These are phyloP conservation scores for Bombylius discolor DNA, from an alignment of 2,888 invertebrate genomes.

Conservation along the genomic window DNA sequence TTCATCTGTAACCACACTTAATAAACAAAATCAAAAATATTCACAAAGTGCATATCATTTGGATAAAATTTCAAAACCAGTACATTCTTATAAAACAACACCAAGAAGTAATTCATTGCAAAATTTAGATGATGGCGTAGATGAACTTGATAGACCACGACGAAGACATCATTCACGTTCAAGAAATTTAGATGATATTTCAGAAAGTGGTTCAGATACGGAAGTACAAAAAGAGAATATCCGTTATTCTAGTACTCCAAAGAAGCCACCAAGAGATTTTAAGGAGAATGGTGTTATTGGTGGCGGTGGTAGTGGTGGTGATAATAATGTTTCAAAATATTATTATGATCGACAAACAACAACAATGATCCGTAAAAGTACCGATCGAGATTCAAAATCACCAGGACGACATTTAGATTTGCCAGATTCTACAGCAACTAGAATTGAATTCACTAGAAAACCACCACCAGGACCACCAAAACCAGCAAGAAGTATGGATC, in stretches of 20 bases:
- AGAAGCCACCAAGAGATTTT: slow-evolving; percentile 5
- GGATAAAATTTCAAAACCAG: slow-evolving; percentile 23
- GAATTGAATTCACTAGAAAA: slow-evolving; percentile 14
- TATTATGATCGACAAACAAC: slow-evolving; percentile 6
- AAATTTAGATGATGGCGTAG: slow-evolving; percentile 27
- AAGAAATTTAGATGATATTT: slow-evolving; percentile 37
- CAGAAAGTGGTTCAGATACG: slow-evolving; percentile 36
- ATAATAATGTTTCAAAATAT: not conserved
- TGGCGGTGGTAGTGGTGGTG: not conserved
- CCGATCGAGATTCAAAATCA: slow-evolving; percentile 13
- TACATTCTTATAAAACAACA: slow-evolving; percentile 19
- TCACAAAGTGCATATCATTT: slow-evolving; percentile 35
- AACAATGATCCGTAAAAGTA: slow-evolving; percentile 3
- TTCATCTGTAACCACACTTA: slow-evolving; percentile 18
- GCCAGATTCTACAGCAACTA: slow-evolving; percentile 9
- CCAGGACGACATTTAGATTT: slow-evolving; percentile 12
- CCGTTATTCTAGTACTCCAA: slow-evolving; percentile 4
- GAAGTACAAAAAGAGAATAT: slow-evolving; percentile 26
- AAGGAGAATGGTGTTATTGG: not conserved
- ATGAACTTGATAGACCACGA: slow-evolving; percentile 27
- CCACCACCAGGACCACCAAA: slow-evolving; percentile 31
- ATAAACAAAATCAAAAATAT: slow-evolving; percentile 26
- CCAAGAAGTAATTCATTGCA: slow-evolving; percentile 32
- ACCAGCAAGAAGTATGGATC: slow-evolving; percentile 32
- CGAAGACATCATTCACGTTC: slow-evolving; percentile 35